Base-by-base conservation (phyloP, 2,888 invertebrate species). In the Julus scandinavius region DNA sequence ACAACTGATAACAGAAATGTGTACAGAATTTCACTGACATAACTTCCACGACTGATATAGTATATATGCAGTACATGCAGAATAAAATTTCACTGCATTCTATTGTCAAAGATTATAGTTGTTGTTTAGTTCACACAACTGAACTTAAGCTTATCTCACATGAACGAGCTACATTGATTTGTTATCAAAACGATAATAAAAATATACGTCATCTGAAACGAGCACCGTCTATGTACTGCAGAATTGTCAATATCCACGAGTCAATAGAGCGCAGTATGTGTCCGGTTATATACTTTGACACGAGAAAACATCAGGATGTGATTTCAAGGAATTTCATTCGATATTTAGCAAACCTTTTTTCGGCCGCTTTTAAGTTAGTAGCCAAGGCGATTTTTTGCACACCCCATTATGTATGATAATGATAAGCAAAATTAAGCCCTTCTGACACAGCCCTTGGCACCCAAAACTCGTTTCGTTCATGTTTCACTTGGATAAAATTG, bases 401-500 rank as follows among this genome's bases (percentile, higher is more conserved):
- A 54, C 54, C 54, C 54, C 63, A 63, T 63, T 63, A n/a, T 63
- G 63, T 6, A 63, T n/a, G 63, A n/a, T 63, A 63, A 63, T n/a
- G 17, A 63, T n/a, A 63, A 17, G 63, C 63, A 63, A 63, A 63
- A 54, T 63, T 63, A n/a, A 63, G 17, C 63, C 63, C 17, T 63
- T n/a, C n/a, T 63, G 63, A 63, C 63, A 63, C 63, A 63, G 63
- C 63, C 63, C 63, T 63, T n/a, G 63, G 63, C 63, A 63, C 63
- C 63, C 63, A n/a, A 63, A 63, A 63, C 63, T 17, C 17, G 63
- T 63, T 63, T n/a, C n/a, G 63, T n/a, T 63, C 17, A 63, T 63
- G 54, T 54, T 13, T 54, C 13, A 15, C 11, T 63, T n/a, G 63
- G 63, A 63, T 63, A 63, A 63, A 63, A n/a, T 17, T n/a, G 63